Evolutionary conservation across 2,888 invertebrate genomes (phyloP).

Genomic region (Pachliopta kotzebuea): DNA sequence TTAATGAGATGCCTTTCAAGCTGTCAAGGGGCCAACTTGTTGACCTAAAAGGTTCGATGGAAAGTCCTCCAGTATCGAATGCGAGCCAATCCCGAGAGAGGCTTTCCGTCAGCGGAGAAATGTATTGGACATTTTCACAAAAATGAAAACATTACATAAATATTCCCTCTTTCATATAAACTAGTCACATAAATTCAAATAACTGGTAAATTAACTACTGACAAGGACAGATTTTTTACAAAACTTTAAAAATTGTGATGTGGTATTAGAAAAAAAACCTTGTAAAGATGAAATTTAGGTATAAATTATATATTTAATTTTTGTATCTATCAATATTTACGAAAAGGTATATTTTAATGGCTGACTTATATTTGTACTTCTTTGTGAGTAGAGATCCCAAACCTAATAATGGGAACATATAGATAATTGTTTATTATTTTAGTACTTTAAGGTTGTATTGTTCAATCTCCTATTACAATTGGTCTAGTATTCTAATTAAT

Average conservation of each 20-base stretch:
- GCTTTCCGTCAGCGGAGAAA: conserved; percentile 3
- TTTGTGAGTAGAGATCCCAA: no score
- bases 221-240: no score
- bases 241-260: no score
- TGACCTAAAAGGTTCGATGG: conserved; percentile 29
- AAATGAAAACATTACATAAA: neutral
- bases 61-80: conserved; percentile 26
- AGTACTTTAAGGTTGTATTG: neutral
- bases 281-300: no score
- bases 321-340: no score
- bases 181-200: no score
- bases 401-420: no score
- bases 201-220: no score
- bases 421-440: neutral
- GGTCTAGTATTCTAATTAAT: conserved; percentile 44
- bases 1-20: conserved; percentile 25
- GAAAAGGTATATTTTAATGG: no score
- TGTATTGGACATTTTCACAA: conserved; percentile 9
- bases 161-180: neutral
- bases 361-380: no score
- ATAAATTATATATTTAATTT: no score
- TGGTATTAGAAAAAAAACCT: no score
- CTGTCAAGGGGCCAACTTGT: conserved; percentile 27
- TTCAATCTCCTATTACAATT: neutral
- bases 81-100: conserved; percentile 11